Evolutionary conservation across 2,888 invertebrate species (phyloP).

Genomic region (Acleris literana): DNA sequence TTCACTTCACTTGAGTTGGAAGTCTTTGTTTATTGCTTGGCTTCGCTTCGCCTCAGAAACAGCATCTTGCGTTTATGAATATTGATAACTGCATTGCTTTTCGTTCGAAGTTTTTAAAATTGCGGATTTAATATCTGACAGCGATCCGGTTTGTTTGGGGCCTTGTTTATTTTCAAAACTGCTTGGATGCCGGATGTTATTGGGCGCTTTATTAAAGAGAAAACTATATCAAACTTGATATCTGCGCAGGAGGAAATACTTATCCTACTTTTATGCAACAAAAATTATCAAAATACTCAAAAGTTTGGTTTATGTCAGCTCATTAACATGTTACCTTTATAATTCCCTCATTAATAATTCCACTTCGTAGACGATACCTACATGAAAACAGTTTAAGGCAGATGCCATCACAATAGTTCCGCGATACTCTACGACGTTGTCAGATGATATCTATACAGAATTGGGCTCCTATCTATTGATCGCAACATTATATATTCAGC

Average conservation of each 20-base stretch:
- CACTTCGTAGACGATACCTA: too few relatives aligned
- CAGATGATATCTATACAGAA: slow-evolving; percentile 22
- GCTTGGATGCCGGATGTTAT: slow-evolving; percentile 27
- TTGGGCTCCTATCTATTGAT: slow-evolving; percentile 62
- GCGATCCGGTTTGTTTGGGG: slow-evolving; percentile 51
- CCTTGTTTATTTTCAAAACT: slow-evolving; percentile 49
- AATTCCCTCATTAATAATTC: too few relatives aligned
- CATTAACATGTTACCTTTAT: too few relatives aligned
- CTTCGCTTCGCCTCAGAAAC: slow-evolving; percentile 69
- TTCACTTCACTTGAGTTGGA: slow-evolving; percentile 57
- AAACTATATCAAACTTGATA: neutral
- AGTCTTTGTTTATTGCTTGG: slow-evolving; percentile 78
- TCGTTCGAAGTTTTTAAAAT: slow-evolving; percentile 70
- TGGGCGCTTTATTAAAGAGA: slow-evolving; percentile 11
- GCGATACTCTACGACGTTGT: slow-evolving; percentile 3
- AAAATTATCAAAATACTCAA: too few relatives aligned
- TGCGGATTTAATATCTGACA: slow-evolving; percentile 65
- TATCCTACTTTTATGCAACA: too few relatives aligned
- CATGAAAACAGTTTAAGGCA: neutral
- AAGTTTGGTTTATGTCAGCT: too few relatives aligned
- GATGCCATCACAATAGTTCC: slow-evolving; percentile 2
- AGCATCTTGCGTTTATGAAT: slow-evolving; percentile 75
- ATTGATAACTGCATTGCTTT: slow-evolving; percentile 74
- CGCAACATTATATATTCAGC: slow-evolving; percentile 71
- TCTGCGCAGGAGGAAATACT: neutral